Evolutionary conservation across 2,797 vertebrate genomes (phyloP), one percentile per base, ranked within the genome.

Genomic region (Sandelia bainsii): DNA sequence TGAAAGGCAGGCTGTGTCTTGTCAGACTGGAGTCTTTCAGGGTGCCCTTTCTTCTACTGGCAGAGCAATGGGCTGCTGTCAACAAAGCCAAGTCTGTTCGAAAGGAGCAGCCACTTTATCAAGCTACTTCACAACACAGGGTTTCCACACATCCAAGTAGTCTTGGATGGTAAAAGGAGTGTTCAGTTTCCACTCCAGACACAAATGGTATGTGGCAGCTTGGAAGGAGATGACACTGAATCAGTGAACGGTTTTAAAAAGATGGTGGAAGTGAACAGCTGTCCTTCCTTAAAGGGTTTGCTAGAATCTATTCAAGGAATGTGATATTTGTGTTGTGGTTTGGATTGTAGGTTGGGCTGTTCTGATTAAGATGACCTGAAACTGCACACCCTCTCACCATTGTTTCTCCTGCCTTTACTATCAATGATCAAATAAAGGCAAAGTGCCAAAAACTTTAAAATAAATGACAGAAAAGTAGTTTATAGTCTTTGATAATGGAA

Each of bases 51-150:
- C 84, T 92, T 90, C 83, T 77, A 48, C 60, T n/a, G 5, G 63
- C 73, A 64, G 83, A 87, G 78, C 62, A 76, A 88, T 72, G 88
- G 80, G 75, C 75, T 25, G 63, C 69, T 63, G 87, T 84, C 83
- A 75, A 94, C 92, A 94, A 93, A 91, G 91, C 83, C 22, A 2
- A 22, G 84, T 81, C 89, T 93, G 91, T 94, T 88, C 81, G 61
- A n/a, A 74, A 73, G 78, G 68, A 86, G 79, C 75, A 53, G 84
- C 83, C 87, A 90, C 92, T 92, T 88, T 81, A 92, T 92, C 89
- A 82, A 86, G 81, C 84, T 72, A 69, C 89, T 91, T 86, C 87
- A 92, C 82, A 87, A 75, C 75, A 73, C 79, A 79, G 73, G 48
- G 77, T 80, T 82, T 84, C 72, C 71, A 77, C 75, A 75, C 63